Evolutionary conservation across 30 jellyfish, hydroid and myxozoan species (phyloP), one percentile per base, ranked within the genome.

Genomic region (Hydractinia echinata): DNA sequence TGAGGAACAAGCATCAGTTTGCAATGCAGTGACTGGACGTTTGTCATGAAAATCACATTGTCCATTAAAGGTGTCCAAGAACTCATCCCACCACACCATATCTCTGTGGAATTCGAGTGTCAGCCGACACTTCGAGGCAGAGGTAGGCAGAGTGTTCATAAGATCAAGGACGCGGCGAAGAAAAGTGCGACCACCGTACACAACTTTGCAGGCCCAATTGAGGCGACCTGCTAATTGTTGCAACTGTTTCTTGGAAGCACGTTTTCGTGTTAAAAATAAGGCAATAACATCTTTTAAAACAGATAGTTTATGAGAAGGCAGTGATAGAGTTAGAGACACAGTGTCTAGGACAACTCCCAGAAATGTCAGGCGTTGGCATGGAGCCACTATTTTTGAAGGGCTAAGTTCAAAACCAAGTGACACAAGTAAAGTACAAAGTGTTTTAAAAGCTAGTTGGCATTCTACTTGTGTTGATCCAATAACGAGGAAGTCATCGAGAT

Each of bases 181-280:
- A 58, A 58, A 58, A 11, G 69, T 58, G 19, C 69, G 69, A 58
- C 69, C 69, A 11, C 69, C 69, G 19, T 58, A 58, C 18, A 58
- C 15, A 58, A 58, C 69, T 58, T 58, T 58, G 69, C 69, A 58
- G 69, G 69, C 69, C 15, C 15, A 58, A 58, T 58, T 58, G 15
- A 58, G 69, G 69, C 69, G 69, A 58, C 69, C 69, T 58, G 69
- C 19, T 16, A 58, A 58, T 58, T 58, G 69, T 16, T 58, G 69
- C 19, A 58, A 16, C 69, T 58, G 69, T 11, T 16, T 13, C 19
- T 58, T 58, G 15, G 3, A 11, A 16, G 69, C 69, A 11, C 69
- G 69, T 58, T 58, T 58, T 13, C 69, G 69, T 58, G 15, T 58
- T 11, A 13, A 58, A 16, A 58, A 58, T 16, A 16, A 58, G 69